Evolutionary conservation across 2,888 invertebrate species (phyloP), one percentile per base, ranked within the genome.

Genomic region (Lepidonotus clava): DNA sequence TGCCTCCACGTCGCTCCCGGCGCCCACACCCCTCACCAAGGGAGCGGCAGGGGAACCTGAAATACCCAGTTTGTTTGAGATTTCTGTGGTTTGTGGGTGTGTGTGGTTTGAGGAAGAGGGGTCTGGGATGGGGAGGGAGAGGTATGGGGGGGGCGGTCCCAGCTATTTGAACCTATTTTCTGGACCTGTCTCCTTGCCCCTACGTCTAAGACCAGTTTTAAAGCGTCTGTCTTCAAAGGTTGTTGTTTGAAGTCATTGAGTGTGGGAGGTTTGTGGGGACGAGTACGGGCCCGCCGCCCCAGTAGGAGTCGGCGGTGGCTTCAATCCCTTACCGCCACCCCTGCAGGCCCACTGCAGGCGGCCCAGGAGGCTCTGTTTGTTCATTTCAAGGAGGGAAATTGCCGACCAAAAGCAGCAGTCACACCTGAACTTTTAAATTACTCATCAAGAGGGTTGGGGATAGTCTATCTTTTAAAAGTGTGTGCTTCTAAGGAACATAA

Each of bases 331-430:
- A 38, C 34, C 76, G 21, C 32, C 41, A 76, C 38, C 21, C 41
- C 24, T 28, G 5, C 46, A 28, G 28, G 46, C 24, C 41, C 6
- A 8, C 80, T 46, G 51, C 41, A 76, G 80, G 28, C 41, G 46
- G 41, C 46, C 28, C 41, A n/a, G 8, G 14, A 36, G 6, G 41
- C 28, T 41, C 28, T 80, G 80, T 80, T 80, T 80, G 80, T 51
- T 80, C 80, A 80, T 80, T 80, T 80, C 28, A 46, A 80, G 41
- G 51, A 24, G 80, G 80, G 80, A 80, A 80, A 80, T 80, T 80
- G 80, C 24, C 24, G 80, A 11, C 41, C 46, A 41, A 41, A 51
- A 51, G 80, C 80, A 14, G 51, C 51, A 41, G 41, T 41, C 28
- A 28, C 28, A 80, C 41, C 80, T 80, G 80, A 80, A 51, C 80